Base-by-base conservation (phyloP, 2,888 invertebrate species). In the Xanthia togata region DNA sequence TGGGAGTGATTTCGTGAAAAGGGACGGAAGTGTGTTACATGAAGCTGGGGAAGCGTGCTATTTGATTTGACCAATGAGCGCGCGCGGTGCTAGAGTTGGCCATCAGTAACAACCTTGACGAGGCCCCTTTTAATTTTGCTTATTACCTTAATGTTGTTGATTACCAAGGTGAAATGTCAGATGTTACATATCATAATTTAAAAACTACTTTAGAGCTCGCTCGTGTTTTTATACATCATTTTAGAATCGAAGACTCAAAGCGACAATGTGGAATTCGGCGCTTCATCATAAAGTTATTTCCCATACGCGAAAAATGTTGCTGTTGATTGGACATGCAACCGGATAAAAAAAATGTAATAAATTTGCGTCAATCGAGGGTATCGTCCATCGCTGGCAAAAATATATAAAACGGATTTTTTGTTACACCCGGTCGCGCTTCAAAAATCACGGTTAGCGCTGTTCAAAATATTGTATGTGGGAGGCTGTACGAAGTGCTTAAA, bases 341-440 rank as follows among this genome's bases (percentile, higher is more conserved):
- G 60, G 50, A 72, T 82, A 78, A 41, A 67, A 74, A 79, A 78
- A 82, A 65, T 72, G 69, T 65, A 47, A 74, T 65, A 74, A 74
- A 82, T 57, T 57, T 50, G 47, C 70, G 55, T 74, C 68, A 71
- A 59, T 83, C 38, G 71, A 53, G 31, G 64, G 62, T 63, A 64
- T 68, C 67, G 70, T 41, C 44, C 60, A 53, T 65, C 57, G 62
- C 23, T 53, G 64, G 23, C 23, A 80, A 79, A 79, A 72, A 72
- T 78, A 60, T 71, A 69, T 73, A 50, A 68, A 64, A 44, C 26
- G 35, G 31, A 31, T 70, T 76, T 80, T 70, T 50, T 62, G 65
- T 57, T 47, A 68, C 41, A 57, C 17, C n/a, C 50, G 50, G 35
- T 26, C 6, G 41, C 38, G 59, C 44, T 75, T 70, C 23, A 50